Base-by-base conservation (phyloP, 1,140 invertebrate species). In the Pachypeltis micranthus region DNA sequence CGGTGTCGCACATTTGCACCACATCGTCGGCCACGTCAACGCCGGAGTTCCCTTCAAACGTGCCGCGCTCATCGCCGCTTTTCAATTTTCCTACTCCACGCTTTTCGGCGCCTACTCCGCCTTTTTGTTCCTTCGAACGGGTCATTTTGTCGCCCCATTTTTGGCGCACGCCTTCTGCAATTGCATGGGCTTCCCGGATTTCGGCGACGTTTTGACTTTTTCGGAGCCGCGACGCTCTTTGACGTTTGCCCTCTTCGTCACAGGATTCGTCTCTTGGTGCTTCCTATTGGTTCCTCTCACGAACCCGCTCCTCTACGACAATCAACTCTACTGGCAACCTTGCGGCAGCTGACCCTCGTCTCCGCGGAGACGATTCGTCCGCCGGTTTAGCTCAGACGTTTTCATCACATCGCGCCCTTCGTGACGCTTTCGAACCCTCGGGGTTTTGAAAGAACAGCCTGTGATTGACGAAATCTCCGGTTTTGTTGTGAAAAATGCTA, bases 81-180 rank as follows among this genome's bases (percentile, higher is more conserved):
- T 96, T 73, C 94, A 97, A 72, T 90, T 94, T 71, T 75, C 76
- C 2, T 96, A 93, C 72, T 96, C 94, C 19, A 93, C 90, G 54
- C 70, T 96, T 24, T 97, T 96, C 79, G 94, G 94, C 65, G 86
- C 86, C 24, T 97, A 96, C 73, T 94, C 93, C 16, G 89, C 92
- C 25, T 95, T 86, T 73, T 74, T 97, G 51, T 96, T 96, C 71
- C 76, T 82, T 2, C 81, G 83, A 72, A 90, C 87, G 55, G 91
- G 92, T 62, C 92, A 96, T 73, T 83, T 96, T 70, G 77, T 86
- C 19, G 90, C 92, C 10, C 87, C 91, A n/a, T 83, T 96, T 66
- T 72, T 92, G 12, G 91, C 85, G 3, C 94, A 96, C 74, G 86
- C 90, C 1, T 95, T 96, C 74, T 97, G 93, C 74, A 96, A 97